Evolutionary conservation across 2,797 vertebrate species (phyloP).

Genomic region (Pyrocephalus nanus): DNA sequence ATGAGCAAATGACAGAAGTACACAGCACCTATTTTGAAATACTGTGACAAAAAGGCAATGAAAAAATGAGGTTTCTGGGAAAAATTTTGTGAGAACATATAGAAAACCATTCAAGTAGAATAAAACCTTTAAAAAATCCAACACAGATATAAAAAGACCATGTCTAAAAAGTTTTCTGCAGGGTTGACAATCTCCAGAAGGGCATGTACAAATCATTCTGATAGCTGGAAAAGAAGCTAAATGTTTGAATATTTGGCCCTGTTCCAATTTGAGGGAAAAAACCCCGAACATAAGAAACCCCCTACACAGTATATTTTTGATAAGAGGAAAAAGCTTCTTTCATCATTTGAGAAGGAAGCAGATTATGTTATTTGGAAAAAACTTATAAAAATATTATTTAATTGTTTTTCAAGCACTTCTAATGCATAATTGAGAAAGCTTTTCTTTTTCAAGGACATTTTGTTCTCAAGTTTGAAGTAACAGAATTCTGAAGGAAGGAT

Average conservation of each 20-base stretch:
- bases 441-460: background rate
- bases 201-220: background rate
- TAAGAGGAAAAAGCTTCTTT: background rate
- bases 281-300: background rate
- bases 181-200: background rate
- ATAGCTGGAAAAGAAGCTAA: background rate
- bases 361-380: background rate
- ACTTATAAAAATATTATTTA: background rate
- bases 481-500: background rate
- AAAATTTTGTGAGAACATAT: background rate
- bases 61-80: background rate
- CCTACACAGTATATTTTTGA: rapidly evolving
- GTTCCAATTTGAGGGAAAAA: background rate
- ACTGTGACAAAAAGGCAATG: background rate
- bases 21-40: background rate
- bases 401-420: background rate
- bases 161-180: background rate
- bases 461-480: background rate
- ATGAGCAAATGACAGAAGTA: background rate
- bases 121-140: background rate
- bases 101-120: background rate
- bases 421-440: background rate
- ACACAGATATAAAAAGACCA: background rate
- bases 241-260: background rate
- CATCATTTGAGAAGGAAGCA: background rate